These are phyloP conservation scores for Chloroclysta siterata DNA, from an alignment of 2,888 invertebrate species.

Conservation along the genomic window DNA sequence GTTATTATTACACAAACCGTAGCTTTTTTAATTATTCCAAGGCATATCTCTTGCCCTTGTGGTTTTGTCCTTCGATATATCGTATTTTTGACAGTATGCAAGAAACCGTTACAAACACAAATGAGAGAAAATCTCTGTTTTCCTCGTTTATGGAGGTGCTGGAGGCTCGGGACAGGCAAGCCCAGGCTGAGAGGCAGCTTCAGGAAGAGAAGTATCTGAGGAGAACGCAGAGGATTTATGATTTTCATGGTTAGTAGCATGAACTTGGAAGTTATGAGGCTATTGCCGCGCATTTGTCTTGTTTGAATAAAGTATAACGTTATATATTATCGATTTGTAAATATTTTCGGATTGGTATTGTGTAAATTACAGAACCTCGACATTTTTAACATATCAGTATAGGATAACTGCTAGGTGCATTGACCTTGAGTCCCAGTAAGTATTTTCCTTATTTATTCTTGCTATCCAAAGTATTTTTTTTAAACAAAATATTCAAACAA, in stretches of 20 bases:
- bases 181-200: slow-evolving; percentile 68
- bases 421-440: too few relatives aligned
- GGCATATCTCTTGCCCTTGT: not conserved
- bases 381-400: too few relatives aligned
- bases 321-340: too few relatives aligned
- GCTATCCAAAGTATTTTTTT: too few relatives aligned
- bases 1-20: slow-evolving; percentile 10
- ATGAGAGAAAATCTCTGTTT: slow-evolving; percentile 75
- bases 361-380: too few relatives aligned
- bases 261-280: slow-evolving; percentile 26
- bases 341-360: too few relatives aligned
- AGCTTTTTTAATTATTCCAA: slow-evolving; percentile 1
- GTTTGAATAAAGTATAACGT: not conserved
- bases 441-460: too few relatives aligned
- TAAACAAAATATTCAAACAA: too few relatives aligned
- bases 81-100: slow-evolving; percentile 75
- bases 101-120: slow-evolving; percentile 80
- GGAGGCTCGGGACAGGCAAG: slow-evolving; percentile 71
- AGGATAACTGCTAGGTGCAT: too few relatives aligned
- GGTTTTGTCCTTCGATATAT: slow-evolving; percentile 26
- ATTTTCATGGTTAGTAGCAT: slow-evolving; percentile 68
- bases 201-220: slow-evolving; percentile 76
- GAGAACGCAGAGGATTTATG: slow-evolving; percentile 77
- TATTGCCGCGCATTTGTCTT: slow-evolving; percentile 32
- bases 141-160: slow-evolving; percentile 74